phyloP scores from a whole-genome alignment of 2,888 invertebrate species.

The Bibio marci region DNA sequence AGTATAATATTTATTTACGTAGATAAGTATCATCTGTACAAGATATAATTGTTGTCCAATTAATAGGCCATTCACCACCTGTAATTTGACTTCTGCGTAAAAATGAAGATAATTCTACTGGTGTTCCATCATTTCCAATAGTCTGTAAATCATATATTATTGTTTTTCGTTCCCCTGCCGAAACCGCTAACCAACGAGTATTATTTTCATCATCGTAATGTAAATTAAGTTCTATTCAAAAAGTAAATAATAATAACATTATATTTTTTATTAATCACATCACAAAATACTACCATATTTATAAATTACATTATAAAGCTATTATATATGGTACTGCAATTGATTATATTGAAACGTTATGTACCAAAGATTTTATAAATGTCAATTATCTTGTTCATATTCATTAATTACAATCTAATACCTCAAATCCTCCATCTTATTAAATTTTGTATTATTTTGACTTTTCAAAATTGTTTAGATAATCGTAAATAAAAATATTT shows the following conservation, averaged over 20 bases:
- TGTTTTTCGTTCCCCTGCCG: constrained; percentile 4
- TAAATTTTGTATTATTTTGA: too few relatives aligned
- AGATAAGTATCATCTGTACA: constrained; percentile 15
- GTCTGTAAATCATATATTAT: constrained; percentile 5
- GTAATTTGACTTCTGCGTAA: constrained; percentile 12
- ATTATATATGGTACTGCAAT: too few relatives aligned
- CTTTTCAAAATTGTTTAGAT: too few relatives aligned
- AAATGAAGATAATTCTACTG: not conserved
- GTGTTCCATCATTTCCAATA: not conserved
- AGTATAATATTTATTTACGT: constrained; percentile 13
- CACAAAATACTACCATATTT: too few relatives aligned
- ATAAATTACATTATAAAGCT: too few relatives aligned
- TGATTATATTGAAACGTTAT: too few relatives aligned
- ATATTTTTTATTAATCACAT: not conserved
- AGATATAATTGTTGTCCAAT: constrained; percentile 19
- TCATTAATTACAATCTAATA: too few relatives aligned
- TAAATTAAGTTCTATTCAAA: constrained; percentile 19
- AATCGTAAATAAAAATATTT: too few relatives aligned
- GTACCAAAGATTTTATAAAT: too few relatives aligned
- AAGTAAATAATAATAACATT: not conserved
- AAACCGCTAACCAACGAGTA: constrained; percentile 21
- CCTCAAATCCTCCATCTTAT: too few relatives aligned
- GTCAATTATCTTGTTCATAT: too few relatives aligned
- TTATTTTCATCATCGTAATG: constrained; percentile 21
- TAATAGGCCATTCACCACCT: constrained; percentile 19